Percentiles rank a stretch among this genome's conserved stretches.
phyloP scores from a whole-genome alignment of 2,888 invertebrate species.

The Esperia sulphurella region DNA sequence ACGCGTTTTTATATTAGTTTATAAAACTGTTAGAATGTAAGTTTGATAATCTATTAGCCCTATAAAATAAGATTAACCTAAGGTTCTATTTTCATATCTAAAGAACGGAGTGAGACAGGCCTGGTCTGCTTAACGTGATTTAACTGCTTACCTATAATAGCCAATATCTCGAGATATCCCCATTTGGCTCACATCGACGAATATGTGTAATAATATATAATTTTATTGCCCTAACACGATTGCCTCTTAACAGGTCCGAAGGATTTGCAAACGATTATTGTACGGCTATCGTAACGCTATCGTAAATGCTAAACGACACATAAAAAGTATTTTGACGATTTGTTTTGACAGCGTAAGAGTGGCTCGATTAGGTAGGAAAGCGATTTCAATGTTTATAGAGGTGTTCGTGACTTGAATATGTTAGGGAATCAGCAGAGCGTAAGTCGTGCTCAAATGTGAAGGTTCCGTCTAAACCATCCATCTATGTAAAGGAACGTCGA shows the following conservation, averaged over 20 bases:
- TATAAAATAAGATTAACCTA: too few species aligned
- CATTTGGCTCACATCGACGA: not conserved
- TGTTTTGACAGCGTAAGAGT: constrained; percentile 9
- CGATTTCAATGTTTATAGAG: constrained; percentile 5
- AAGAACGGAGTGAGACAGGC: too few species aligned
- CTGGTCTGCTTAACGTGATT: too few species aligned
- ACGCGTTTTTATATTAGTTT: too few species aligned
- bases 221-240: constrained; percentile 8
- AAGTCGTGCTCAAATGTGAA: too few species aligned
- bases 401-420: not conserved
- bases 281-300: constrained; percentile 7
- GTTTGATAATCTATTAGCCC: too few species aligned
- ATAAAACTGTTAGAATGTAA: too few species aligned
- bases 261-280: constrained; percentile 12
- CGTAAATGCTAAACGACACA: constrained; percentile 14
- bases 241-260: constrained; percentile 1
- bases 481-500: too few species aligned
- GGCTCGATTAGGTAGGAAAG: constrained; percentile 4
- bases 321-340: constrained; percentile 9
- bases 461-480: too few species aligned
- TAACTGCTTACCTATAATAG: not conserved
- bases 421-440: not conserved
- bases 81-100: too few species aligned
- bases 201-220: not conserved
- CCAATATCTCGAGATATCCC: not conserved